Conservation (phyloP, 1,140 invertebrate genomes). For the Brachionus calyciflorus region DNA sequence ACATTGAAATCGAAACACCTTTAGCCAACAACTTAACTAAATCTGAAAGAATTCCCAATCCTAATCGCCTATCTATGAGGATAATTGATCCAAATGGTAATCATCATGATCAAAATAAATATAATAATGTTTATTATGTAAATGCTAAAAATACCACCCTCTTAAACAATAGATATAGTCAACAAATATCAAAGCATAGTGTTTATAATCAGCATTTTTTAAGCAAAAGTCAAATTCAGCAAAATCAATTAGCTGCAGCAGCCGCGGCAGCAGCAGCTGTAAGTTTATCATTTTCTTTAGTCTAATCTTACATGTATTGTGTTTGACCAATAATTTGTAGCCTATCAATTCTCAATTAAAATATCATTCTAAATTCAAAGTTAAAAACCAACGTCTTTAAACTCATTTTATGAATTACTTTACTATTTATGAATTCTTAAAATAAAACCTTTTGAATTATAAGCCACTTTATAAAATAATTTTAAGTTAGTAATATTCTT, state of each 20-base stretch:
- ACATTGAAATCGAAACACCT: slow-evolving; percentile 30
- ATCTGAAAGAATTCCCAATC: neutral
- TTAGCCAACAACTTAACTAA: neutral
- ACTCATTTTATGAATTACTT: too few species aligned
- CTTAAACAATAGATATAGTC: neutral
- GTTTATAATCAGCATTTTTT: neutral
- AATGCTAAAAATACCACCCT: neutral
- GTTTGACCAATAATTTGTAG: too few species aligned
- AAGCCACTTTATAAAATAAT: too few species aligned
- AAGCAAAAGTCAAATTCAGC: neutral
- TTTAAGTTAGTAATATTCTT: too few species aligned
- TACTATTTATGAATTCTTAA: too few species aligned
- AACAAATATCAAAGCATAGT: neutral
- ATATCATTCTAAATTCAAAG: too few species aligned
- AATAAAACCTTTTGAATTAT: too few species aligned
- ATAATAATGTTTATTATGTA: slow-evolving; percentile 23
- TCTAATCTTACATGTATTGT: too few species aligned
- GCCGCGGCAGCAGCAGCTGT: slow-evolving; percentile 20
- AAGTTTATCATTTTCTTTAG: neutral
- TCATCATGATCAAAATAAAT: neutral
- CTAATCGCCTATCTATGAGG: neutral
- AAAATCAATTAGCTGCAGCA: slow-evolving; percentile 20
- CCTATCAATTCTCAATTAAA: too few species aligned
- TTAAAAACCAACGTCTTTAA: too few species aligned
- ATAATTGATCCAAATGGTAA: slow-evolving; percentile 14